Evolutionary conservation across 2,797 vertebrate species (phyloP).

Genomic region (Sarcoramphus papa): DNA sequence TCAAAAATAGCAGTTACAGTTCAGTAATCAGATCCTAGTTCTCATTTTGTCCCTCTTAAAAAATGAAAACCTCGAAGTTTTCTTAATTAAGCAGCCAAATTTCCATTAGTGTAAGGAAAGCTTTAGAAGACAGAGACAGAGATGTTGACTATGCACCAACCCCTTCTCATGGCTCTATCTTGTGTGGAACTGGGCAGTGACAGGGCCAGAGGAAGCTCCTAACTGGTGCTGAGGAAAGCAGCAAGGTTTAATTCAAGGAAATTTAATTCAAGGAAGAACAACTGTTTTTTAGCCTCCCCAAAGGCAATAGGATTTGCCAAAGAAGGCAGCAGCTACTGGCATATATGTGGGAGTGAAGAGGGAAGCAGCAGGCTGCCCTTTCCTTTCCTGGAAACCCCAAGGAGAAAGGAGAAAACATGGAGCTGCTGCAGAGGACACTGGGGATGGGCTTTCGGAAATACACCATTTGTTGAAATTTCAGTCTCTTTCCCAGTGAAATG

Average conservation of each 20-base stretch:
- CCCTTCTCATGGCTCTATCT: neutral
- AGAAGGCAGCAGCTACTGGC: rapidly evolving
- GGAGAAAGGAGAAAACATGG: neutral
- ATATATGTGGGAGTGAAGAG: neutral
- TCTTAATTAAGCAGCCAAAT: neutral
- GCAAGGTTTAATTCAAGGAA: neutral
- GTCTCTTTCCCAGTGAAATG: neutral
- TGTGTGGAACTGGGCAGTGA: rapidly evolving
- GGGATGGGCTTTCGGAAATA: neutral
- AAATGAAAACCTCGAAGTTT: neutral
- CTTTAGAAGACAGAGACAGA: neutral
- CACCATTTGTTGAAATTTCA: neutral
- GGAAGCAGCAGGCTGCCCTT: neutral
- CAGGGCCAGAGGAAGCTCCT: neutral
- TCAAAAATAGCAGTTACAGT: neutral
- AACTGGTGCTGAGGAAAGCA: neutral
- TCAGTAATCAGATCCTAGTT: neutral
- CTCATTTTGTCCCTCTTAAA: neutral
- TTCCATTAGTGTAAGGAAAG: neutral
- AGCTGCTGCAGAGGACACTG: neutral
- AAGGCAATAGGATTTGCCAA: neutral
- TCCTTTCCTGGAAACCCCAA: neutral
- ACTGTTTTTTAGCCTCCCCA: neutral
- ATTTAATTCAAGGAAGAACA: neutral
- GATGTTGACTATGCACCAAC: neutral